These are phyloP conservation scores for Styela clava DNA, from an alignment of 23 tunicate genomes.

Conservation along the genomic window DNA sequence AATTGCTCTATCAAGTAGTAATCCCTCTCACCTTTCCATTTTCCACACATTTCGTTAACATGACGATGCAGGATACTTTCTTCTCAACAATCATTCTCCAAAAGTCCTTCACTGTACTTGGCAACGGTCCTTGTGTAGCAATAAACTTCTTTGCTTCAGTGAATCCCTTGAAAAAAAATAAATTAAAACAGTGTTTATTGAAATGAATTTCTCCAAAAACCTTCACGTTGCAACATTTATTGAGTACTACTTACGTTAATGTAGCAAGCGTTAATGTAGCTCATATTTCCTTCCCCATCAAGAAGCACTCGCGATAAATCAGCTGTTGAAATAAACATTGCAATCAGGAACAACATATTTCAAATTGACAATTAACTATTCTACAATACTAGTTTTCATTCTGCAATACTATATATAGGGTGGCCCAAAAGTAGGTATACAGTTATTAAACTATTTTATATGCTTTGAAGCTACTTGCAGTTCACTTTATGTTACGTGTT, in stretches of 20 bases:
- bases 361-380: too few relatives aligned
- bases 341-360: neutral
- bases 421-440: too few relatives aligned
- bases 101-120: neutral
- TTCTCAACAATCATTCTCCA: constrained; percentile 15
- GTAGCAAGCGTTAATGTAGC: constrained; percentile 12
- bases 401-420: neutral
- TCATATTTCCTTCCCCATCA: neutral
- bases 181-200: neutral
- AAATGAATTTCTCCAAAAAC: too few relatives aligned
- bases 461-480: too few relatives aligned
- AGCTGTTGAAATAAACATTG: neutral
- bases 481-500: too few relatives aligned
- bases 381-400: neutral
- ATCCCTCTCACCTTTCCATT: neutral
- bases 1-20: too few relatives aligned
- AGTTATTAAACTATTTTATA: too few relatives aligned
- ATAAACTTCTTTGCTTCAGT: neutral
- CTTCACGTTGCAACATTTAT: neutral
- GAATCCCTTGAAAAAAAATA: neutral
- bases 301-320: neutral
- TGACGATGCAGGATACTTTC: neutral
- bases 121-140: constrained; percentile 14
- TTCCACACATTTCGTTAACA: neutral
- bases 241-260: neutral